These are phyloP conservation scores for Euspilapteryx auroguttella DNA, from an alignment of 2,888 invertebrate genomes.

Conservation along the genomic window DNA sequence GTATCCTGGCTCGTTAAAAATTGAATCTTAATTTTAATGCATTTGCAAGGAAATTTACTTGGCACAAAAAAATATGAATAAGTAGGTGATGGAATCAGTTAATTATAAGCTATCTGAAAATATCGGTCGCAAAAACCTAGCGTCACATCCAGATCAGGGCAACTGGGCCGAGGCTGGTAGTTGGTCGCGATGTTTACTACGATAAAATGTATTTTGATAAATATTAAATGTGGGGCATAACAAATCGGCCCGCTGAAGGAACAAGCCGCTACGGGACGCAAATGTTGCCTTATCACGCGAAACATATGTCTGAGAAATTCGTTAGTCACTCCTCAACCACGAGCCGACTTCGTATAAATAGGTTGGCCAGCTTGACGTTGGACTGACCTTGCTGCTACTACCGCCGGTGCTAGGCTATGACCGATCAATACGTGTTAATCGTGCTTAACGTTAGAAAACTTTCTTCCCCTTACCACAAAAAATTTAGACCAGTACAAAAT, in stretches of 20 bases:
- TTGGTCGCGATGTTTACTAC: background rate
- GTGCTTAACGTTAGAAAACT: too few relatives aligned
- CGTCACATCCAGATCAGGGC: slow-evolving; percentile 23
- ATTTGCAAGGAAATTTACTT: too few relatives aligned
- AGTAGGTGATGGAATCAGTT: slow-evolving; percentile 33
- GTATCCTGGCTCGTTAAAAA: slow-evolving; percentile 33
- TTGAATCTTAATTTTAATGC: slow-evolving; percentile 46
- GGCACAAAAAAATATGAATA: too few relatives aligned
- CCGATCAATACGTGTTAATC: too few relatives aligned
- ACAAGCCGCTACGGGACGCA: slow-evolving; percentile 11
- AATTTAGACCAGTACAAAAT: too few relatives aligned
- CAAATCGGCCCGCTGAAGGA: slow-evolving; percentile 18
- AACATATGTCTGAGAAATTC: slow-evolving; percentile 6
- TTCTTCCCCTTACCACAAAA: too few relatives aligned
- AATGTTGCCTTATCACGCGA: slow-evolving; percentile 22
- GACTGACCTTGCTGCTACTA: too few relatives aligned
- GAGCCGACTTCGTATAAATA: too few relatives aligned
- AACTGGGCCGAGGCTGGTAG: background rate
- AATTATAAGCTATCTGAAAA: slow-evolving; percentile 31
- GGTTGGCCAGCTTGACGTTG: too few relatives aligned
- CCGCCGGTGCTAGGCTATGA: too few relatives aligned
- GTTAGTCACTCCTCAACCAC: slow-evolving; percentile 1
- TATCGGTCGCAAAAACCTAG: slow-evolving; percentile 32
- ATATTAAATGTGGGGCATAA: slow-evolving; percentile 12
- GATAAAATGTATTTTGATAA: slow-evolving; percentile 19